Base-by-base conservation (phyloP, 2,113 vertebrate species). In the Bubo bubo region DNA sequence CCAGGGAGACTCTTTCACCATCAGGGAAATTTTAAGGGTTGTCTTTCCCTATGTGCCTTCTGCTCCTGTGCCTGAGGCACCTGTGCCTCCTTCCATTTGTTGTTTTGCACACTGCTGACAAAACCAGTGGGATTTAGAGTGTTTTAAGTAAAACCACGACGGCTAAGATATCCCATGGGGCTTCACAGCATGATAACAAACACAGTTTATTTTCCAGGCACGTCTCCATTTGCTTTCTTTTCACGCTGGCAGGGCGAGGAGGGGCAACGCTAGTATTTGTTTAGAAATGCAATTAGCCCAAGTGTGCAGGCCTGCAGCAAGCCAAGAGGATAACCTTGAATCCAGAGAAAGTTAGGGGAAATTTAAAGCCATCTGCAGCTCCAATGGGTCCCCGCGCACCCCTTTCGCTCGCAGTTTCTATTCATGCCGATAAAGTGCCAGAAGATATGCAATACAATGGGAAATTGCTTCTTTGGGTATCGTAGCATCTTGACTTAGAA, bases 381-480 rank as follows among this genome's bases (percentile, higher is more conserved):
- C 87, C 97, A 97, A 97, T 97, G 96, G 91, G 84, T 97, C 98
- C 96, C 97, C 24, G 20, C 6, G 2, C 88, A 80, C 62, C 76
- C 92, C 71, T 98, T 96, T 88, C 23, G 6, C 67, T 88, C 6
- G 7, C 89, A 77, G 81, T 95, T 96, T 89, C 95, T 39, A 32
- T 79, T 92, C 82, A 22, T 70, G 93, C 90, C 18, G 45, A 79
- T 98, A 93, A 98, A 98, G 96, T 68, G 95, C 16, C 72, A 83
- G 90, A 97, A 98, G 97, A 97, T 93, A 59, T 1, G 37, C 86
- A 95, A 90, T 94, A 95, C 96, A 95, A 92, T 95, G 86, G 96
- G 92, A 98, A 98, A 98, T 97, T 73, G 94, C 95, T 94, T 98
- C 97, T 98, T 94, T 95, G 98, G 96, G 95, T 97, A 88, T 93